These are phyloP conservation scores for Tenualosa ilisha DNA, from an alignment of 2,797 vertebrate genomes.

Conservation along the genomic window DNA sequence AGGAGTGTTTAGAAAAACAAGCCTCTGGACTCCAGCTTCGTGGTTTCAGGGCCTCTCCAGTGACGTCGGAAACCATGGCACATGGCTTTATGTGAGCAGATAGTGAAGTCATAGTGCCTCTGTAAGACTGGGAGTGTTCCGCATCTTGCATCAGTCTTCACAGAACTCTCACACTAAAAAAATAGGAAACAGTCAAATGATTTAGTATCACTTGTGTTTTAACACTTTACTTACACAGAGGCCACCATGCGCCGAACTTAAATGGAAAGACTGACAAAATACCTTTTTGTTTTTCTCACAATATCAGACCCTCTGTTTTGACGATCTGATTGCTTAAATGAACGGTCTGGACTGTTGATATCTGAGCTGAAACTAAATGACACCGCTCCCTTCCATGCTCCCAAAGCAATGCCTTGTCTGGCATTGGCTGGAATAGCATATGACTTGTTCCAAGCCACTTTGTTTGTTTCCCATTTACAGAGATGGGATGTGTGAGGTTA, in stretches of 20 bases:
- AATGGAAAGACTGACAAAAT: neutral
- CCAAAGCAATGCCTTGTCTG: neutral
- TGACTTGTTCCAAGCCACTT: no score
- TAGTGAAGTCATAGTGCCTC: slow-evolving; percentile 62
- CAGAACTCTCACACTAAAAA: neutral
- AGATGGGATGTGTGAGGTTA: no score
- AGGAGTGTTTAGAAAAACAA: slow-evolving; percentile 75
- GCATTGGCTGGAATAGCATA: no score
- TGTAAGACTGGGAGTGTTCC: slow-evolving; percentile 39
- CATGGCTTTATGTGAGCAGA: slow-evolving; percentile 49
- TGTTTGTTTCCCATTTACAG: no score
- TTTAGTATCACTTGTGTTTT: neutral
- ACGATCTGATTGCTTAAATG: neutral
- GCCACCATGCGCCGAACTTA: neutral
- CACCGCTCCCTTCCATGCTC: neutral
- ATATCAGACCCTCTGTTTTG: neutral
- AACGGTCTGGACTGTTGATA: neutral
- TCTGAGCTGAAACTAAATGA: neutral
- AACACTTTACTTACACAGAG: neutral
- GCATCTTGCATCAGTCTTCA: neutral
- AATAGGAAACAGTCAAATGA: neutral
- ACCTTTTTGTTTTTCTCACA: neutral
- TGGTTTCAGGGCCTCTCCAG: slow-evolving; percentile 64
- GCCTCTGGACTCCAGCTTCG: slow-evolving; percentile 60
- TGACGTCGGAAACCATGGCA: slow-evolving; percentile 67